Base-by-base conservation (phyloP, 2,113 vertebrate species). In the Myiozetetes cayanensis region DNA sequence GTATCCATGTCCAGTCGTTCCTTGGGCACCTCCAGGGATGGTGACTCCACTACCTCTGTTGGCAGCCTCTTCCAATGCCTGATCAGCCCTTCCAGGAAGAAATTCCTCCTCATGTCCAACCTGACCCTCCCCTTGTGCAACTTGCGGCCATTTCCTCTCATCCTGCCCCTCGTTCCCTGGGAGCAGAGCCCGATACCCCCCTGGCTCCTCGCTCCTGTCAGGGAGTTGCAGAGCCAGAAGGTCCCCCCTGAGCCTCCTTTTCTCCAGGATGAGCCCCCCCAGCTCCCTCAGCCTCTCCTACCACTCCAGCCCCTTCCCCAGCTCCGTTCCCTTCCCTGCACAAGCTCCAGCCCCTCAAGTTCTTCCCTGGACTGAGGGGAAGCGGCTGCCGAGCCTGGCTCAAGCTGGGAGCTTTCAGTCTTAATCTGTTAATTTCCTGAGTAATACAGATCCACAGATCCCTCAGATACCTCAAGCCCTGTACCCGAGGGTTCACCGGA, bases 401-500 rank as follows among this genome's bases (percentile, higher is more conserved):
- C 39, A 23, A 41, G 37, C 30, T 44, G n/a, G 68, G 30, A 85
- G 9, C 7, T 27, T 82, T 66, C 67, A 20, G 9, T 14, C 67
- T 66, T 80, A n/a, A 78, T 76, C 79, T 37, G 2, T 39, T 81
- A 2, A 4, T 68, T 86, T 84, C 61, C 88, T 8, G 35, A 63
- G 16, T 24, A 63, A 90, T 15, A 37, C 66, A 58, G 37, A 25
- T 14, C 4, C 35, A 22, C 3, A 20, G 17, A 65, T 49, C 68
- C 87, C 56, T 71, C 7, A 30, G 15, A 67, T 43, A 9, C 13
- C 31, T 86, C 33, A 43, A 71, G 50, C 9, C 13, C 53, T 31
- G 5, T 14, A 62, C 5, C 12, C 0, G 0, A 27, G 24, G 33
- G 23, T 17, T 92, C 37, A 28, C 23, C 21, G 0, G 0, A 47